Evolutionary conservation across 2,113 vertebrate genomes (phyloP), one percentile per base, ranked within the genome.

Genomic region (Aepyceros melampus): DNA sequence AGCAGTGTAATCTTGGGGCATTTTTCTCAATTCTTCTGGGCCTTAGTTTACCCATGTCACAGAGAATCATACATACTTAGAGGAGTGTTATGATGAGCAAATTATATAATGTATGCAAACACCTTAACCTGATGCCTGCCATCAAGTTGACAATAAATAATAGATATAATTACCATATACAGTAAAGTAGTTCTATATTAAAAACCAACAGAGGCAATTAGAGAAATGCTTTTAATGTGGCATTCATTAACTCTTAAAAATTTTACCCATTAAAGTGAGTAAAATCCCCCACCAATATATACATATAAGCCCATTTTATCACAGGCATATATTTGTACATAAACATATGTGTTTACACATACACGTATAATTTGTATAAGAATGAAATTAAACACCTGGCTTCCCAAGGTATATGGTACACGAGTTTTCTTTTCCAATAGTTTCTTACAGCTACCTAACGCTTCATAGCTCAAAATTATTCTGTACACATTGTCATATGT

Each of bases 241-340:
- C n/a, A 67, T 33, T 88, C 36, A 87, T 92, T 92, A 88, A 40
- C 53, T 94, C 86, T 88, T 96, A 51, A 96, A 71, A 81, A 4
- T 49, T 43, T 76, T 86, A n/a, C 71, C 13, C 23, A 83, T 12
- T 85, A 45, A 95, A 91, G 2, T 87, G 12, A 47, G 87, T 74
- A 47, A 56, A 19, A 71, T 67, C 71, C 93, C 43, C 40, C 17
- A 45, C 71, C 40, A 90, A 31, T 89, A n/a, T n/a, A 64, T 47
- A 40, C 19, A n/a, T 64, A 16, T 5, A 83, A 47, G 47, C 33
- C 47, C 29, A 29, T 91, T 95, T 93, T 93, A 31, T 43, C n/a
- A 31, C 15, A 55, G 64, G 5, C 81, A 4, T 89, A 19, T 83
- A 27, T 43, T 43, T 58, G 4, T 86, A 10, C 29, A 23, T n/a